A percentile compares a stretch with the other conserved stretches of the same genome.
These are phyloP conservation scores for Gambelia wislizenii DNA, from an alignment of 2,797 vertebrate genomes.

Conservation along the genomic window DNA sequence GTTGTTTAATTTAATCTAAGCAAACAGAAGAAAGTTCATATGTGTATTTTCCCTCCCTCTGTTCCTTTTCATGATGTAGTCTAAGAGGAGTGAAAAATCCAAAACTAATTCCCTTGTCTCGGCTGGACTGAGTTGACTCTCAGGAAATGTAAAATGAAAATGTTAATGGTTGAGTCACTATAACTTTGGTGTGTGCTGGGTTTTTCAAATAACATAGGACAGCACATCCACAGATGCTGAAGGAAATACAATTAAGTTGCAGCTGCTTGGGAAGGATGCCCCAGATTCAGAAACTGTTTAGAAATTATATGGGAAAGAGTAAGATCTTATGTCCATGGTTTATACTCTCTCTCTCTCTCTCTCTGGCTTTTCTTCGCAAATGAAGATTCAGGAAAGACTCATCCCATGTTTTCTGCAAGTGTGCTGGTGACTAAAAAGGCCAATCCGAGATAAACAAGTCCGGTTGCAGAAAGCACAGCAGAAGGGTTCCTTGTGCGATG, in stretches of 20 bases:
- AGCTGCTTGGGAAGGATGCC: not conserved
- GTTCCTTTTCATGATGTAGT: constrained; percentile 39
- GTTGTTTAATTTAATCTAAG: constrained; percentile 58
- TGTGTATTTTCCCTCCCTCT: constrained; percentile 35
- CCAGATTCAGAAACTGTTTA: not conserved
- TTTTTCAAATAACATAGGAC: not conserved
- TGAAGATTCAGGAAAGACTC: too few species aligned
- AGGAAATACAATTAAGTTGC: not conserved
- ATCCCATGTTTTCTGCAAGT: too few species aligned
- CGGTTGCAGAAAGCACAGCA: too few species aligned
- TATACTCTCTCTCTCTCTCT: too few species aligned
- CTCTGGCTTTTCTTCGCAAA: too few species aligned
- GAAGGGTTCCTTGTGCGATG: too few species aligned
- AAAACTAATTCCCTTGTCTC: constrained; percentile 15
- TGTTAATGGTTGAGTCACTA: not conserved
- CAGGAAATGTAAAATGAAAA: constrained; percentile 29
- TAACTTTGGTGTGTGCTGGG: not conserved
- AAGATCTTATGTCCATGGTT: not conserved
- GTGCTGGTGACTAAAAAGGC: too few species aligned
- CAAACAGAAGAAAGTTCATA: constrained; percentile 54
- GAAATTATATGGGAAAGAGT: not conserved
- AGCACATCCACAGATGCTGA: constrained; percentile 20
- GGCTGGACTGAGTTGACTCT: constrained; percentile 2
- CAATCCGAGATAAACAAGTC: too few species aligned
- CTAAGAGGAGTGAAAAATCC: not conserved